A percentile compares a stretch with the other conserved stretches of the same genome.
Conservation (phyloP, 2,113 vertebrate genomes). For the Gadus macrocephalus region DNA sequence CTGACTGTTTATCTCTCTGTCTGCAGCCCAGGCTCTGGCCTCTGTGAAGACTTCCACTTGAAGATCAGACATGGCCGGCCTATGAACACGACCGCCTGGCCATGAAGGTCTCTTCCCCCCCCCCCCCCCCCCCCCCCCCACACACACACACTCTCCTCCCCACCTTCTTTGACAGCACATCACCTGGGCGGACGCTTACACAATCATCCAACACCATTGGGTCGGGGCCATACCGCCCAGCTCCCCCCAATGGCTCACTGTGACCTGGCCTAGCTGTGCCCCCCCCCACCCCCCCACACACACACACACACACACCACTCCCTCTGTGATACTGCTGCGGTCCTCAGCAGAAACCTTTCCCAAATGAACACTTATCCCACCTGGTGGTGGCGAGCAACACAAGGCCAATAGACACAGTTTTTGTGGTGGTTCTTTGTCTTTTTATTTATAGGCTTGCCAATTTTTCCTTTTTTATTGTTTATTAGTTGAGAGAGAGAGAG, state of each 20-base stretch:
- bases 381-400: not conserved
- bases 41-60: constrained; percentile 71
- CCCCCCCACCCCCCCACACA: constrained; percentile 11
- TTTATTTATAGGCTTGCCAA: constrained; percentile 29
- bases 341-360: not conserved
- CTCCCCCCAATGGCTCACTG: constrained; percentile 49
- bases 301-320: constrained; percentile 11
- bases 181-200: constrained; percentile 18
- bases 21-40: constrained; percentile 64
- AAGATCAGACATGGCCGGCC: constrained; percentile 32
- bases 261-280: constrained; percentile 46
- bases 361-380: constrained; percentile 12
- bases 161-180: constrained; percentile 39
- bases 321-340: not conserved
- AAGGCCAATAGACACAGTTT: constrained; percentile 18
- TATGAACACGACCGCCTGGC: too few relatives aligned
- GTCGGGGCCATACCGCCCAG: constrained; percentile 30
- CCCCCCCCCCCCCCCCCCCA: too few relatives aligned
- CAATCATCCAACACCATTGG: constrained; percentile 28
- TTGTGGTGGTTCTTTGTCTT: constrained; percentile 32
- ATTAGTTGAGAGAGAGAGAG: not conserved
- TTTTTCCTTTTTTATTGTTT: constrained; percentile 44
- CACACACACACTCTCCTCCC: not conserved
- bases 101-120: too few relatives aligned
- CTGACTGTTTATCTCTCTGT: not conserved